A percentile compares a stretch with the other conserved stretches of the same genome.
Evolutionary conservation across 2,888 invertebrate species (phyloP).

Genomic region (Slavum lentiscoides): DNA sequence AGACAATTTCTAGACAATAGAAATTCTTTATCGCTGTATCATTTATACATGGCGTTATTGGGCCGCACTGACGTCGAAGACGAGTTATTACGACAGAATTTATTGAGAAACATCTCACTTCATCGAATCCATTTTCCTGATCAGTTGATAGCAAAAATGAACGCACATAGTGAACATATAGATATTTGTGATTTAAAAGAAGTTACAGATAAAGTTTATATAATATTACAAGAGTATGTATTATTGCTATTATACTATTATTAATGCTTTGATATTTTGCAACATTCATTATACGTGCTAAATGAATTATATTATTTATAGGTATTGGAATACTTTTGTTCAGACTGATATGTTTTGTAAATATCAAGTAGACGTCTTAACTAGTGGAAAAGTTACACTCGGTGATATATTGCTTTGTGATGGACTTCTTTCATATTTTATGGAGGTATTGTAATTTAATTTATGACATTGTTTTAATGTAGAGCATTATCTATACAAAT

Average conservation of each 20-base stretch:
- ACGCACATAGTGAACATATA: conserved; percentile 15
- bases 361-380: conserved; percentile 89
- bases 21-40: conserved; percentile 38
- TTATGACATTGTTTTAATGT: not conserved
- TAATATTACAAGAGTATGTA: conserved; percentile 53
- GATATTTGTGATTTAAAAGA: conserved; percentile 25
- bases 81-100: conserved; percentile 41
- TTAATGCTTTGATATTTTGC: not conserved
- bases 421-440: conserved; percentile 88
- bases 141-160: conserved; percentile 29
- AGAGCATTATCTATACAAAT: not conserved
- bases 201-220: conserved; percentile 23
- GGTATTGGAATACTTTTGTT: conserved; percentile 77
- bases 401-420: conserved; percentile 90
- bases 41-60: conserved; percentile 41
- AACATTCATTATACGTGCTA: not conserved
- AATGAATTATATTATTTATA: conserved; percentile 56
- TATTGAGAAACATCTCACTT: conserved; percentile 30
- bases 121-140: conserved; percentile 41
- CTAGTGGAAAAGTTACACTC: conserved; percentile 76
- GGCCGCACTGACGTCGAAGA: conserved; percentile 27
- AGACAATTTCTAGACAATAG: conserved; percentile 53
- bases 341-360: conserved; percentile 86
- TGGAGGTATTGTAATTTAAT: conserved; percentile 69
- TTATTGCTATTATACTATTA: not conserved